These are phyloP conservation scores for Nipponia nippon DNA, from an alignment of 2,113 vertebrate species.

Conservation along the genomic window DNA sequence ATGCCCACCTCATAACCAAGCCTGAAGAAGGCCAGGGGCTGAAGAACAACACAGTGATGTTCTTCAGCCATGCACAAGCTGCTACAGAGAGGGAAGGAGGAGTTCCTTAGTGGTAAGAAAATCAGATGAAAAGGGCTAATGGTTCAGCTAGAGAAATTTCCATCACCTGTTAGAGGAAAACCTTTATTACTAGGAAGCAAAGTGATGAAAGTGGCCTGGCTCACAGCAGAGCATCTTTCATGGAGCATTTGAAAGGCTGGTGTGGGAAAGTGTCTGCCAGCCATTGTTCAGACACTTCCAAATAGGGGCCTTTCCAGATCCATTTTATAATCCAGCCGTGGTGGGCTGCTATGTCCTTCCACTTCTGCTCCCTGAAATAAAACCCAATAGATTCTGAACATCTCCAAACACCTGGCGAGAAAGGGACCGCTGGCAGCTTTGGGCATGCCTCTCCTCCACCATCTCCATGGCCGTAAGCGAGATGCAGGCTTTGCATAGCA, in stretches of 20 bases:
- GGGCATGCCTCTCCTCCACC: not conserved
- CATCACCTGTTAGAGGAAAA: not conserved
- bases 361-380: not conserved
- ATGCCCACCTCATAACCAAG: not conserved
- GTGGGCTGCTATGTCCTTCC: not conserved
- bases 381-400: not conserved
- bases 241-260: not conserved
- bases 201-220: not conserved
- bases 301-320: not conserved
- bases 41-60: not conserved
- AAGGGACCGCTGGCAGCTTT: not conserved
- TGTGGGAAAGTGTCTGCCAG: not conserved
- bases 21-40: not conserved
- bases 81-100: not conserved
- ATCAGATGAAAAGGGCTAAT: not conserved
- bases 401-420: not conserved
- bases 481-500: not conserved
- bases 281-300: not conserved
- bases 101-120: not conserved
- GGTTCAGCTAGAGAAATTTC: not conserved
- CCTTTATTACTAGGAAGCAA: not conserved
- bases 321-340: not conserved
- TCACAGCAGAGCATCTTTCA: not conserved
- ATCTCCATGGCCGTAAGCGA: fast-evolving
- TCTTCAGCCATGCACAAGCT: not conserved